phyloP scores from a whole-genome alignment of 2,113 vertebrate genomes.

The Riparia riparia region DNA sequence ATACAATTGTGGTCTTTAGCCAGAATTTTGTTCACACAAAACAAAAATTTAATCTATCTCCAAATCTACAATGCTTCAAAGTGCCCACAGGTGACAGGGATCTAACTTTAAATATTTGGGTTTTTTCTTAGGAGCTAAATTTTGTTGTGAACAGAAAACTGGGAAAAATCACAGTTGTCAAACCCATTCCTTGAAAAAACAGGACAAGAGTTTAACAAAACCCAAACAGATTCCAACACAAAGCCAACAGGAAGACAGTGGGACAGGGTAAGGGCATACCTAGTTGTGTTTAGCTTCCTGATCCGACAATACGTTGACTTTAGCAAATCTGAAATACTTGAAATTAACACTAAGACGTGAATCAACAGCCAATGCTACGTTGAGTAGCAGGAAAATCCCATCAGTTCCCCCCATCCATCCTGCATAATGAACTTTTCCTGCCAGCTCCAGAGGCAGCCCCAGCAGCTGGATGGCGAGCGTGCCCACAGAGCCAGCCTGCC shows the following conservation, averaged over 20 bases:
- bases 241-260: background rate
- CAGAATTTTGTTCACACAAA: background rate
- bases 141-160: background rate
- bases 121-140: background rate
- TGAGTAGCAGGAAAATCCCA: background rate
- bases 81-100: background rate
- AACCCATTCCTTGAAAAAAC: background rate
- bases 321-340: background rate
- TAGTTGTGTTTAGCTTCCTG: background rate
- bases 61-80: background rate
- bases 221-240: background rate
- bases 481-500: background rate
- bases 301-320: background rate
- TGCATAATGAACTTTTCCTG: background rate
- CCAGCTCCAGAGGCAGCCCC: background rate
- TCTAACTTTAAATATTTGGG: background rate
- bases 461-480: fast-evolving
- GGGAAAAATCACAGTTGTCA: fast-evolving
- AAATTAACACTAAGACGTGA: background rate
- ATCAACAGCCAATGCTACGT: background rate
- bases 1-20: background rate
- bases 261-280: background rate
- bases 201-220: background rate
- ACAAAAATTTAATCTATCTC: background rate
- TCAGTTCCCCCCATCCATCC: background rate